These are phyloP conservation scores for Gasterosteus aculeatus DNA, from an alignment of 2,113 vertebrate species.

Conservation along the genomic window DNA sequence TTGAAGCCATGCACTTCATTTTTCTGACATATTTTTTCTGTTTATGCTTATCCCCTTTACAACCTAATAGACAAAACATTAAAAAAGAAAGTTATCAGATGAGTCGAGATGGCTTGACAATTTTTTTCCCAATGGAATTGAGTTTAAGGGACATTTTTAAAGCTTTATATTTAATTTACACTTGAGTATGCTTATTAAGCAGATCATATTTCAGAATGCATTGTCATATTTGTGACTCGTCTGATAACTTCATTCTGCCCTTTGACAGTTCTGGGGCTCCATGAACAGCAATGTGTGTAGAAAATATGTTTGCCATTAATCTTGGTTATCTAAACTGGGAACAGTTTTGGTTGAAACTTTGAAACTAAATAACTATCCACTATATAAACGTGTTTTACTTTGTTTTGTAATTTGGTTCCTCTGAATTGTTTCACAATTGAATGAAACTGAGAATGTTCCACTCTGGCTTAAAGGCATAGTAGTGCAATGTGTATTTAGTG, in stretches of 20 bases:
- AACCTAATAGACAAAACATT: background rate
- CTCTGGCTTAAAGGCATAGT: background rate
- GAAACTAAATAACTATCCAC: background rate
- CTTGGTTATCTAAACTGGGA: background rate
- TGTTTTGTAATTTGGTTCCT: background rate
- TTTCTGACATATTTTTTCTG: background rate
- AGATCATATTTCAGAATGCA: background rate
- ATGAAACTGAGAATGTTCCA: background rate
- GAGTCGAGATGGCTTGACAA: background rate
- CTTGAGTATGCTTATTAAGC: background rate
- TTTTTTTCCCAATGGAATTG: background rate
- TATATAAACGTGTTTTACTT: background rate
- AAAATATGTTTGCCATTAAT: background rate
- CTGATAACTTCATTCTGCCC: background rate
- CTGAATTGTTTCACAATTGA: background rate
- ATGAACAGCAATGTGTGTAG: background rate
- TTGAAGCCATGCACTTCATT: constrained; percentile 1
- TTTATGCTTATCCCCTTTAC: background rate
- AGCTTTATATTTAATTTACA: background rate
- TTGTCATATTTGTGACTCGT: background rate
- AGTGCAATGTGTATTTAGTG: background rate
- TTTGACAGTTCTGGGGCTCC: background rate
- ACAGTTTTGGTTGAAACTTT: background rate
- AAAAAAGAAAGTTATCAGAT: background rate
- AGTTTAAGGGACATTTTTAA: background rate